These are phyloP conservation scores for Amblyteles armatorius DNA, from an alignment of 2,888 invertebrate genomes.

Conservation along the genomic window DNA sequence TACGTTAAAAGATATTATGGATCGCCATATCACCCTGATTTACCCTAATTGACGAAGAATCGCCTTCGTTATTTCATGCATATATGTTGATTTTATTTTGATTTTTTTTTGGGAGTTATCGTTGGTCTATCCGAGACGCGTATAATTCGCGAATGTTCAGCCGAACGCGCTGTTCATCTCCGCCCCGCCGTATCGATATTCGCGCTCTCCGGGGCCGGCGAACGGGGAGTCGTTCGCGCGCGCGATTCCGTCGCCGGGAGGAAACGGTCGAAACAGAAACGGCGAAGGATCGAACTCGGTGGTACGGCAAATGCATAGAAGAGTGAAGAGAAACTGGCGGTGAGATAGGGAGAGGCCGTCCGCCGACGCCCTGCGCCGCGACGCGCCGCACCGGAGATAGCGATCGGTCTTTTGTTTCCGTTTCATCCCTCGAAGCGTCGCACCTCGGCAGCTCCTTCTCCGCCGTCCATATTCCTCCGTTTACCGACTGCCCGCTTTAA, in stretches of 20 bases:
- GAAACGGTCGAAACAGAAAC: slow-evolving; percentile 38
- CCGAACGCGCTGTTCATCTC: neutral
- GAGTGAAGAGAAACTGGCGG: neutral
- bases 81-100: too few species aligned
- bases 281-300: slow-evolving; percentile 30
- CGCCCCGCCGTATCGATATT: slow-evolving; percentile 8
- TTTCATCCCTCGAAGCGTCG: slow-evolving; percentile 81
- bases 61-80: too few species aligned
- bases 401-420: slow-evolving; percentile 81
- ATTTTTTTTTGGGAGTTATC: too few species aligned
- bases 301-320: slow-evolving; percentile 38
- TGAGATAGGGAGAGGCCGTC: slow-evolving; percentile 44
- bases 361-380: slow-evolving; percentile 73
- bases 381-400: slow-evolving; percentile 76
- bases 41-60: too few species aligned
- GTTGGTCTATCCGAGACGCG: too few species aligned
- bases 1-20: too few species aligned
- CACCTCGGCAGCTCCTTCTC: slow-evolving; percentile 68
- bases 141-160: neutral
- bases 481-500: slow-evolving; percentile 46
- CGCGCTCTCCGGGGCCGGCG: neutral
- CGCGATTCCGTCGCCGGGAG: slow-evolving; percentile 47
- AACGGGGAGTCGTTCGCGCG: slow-evolving; percentile 31
- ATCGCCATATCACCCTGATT: too few species aligned
- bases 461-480: slow-evolving; percentile 33